Conservation (phyloP, 1,140 invertebrate species). For the Delia radicum region DNA sequence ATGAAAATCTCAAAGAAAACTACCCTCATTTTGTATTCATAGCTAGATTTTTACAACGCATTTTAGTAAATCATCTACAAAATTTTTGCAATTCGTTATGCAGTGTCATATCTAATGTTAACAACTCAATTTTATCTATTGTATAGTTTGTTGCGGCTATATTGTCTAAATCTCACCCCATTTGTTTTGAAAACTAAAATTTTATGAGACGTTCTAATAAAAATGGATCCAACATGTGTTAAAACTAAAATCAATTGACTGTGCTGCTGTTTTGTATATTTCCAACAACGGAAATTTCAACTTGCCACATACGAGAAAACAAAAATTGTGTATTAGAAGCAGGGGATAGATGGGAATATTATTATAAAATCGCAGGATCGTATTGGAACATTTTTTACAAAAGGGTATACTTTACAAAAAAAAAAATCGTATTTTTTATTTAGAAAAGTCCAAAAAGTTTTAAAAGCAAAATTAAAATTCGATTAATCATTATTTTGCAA, state of each 20-base stretch:
- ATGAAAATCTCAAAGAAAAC: constrained; percentile 4
- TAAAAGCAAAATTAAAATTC: too few species aligned
- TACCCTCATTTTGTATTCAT: constrained; percentile 1
- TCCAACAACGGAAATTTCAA: not conserved
- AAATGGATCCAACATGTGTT: constrained; percentile 13
- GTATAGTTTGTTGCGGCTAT: not conserved
- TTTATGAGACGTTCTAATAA: not conserved
- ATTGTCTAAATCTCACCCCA: constrained; percentile 7
- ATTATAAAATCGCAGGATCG: not conserved
- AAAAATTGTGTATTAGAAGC: not conserved
- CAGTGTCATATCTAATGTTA: not conserved
- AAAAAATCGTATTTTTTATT: too few species aligned
- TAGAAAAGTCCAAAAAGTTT: not conserved
- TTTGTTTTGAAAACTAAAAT: not conserved
- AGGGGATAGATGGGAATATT: not conserved
- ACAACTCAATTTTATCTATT: not conserved
- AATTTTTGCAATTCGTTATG: constrained; percentile 13
- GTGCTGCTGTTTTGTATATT: not conserved
- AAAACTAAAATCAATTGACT: constrained; percentile 18
- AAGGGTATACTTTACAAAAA: too few species aligned
- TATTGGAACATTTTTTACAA: too few species aligned
- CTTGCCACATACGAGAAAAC: not conserved
- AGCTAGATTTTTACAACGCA: not conserved
- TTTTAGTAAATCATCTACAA: not conserved
- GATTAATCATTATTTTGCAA: too few species aligned